Evolutionary conservation across 2,888 invertebrate species (phyloP), one percentile per base, ranked within the genome.

Genomic region (Ichneumoninae sp.): DNA sequence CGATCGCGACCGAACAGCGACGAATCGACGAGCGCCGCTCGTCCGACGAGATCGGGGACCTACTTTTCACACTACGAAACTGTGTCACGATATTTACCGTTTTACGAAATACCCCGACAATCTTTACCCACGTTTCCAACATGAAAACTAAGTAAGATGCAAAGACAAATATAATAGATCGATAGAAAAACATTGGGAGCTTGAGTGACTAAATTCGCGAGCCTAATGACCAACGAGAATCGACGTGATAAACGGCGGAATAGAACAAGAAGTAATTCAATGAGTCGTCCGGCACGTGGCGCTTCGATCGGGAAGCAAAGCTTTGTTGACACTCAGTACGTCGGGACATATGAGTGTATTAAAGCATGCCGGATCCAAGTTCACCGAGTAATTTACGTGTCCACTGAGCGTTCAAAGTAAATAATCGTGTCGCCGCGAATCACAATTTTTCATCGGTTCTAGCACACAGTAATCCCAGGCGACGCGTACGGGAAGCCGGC

Each of bases 61-160:
- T 81, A 81, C 81, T 81, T 81, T 75, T 81, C 69, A 66, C 72
- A 79, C 52, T 54, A 44, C n/a, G 70, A 47, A 65, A 69, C 68
- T 44, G 60, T 69, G 60, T 69, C 69, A 60, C 62, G 65, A 75
- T 75, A 75, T 75, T 75, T 65, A 75, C 62, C 75, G 75, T 65
- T 52, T 75, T 36, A 66, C 50, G 26, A 47, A 62, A 75, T 47
- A 33, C 10, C 22, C 33, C 16, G 50, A 66, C 40, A 52, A n/a
- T 1, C 19, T 1, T 72, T 57, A n/a, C 10, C 26, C 13, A 30
- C 26, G 30, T 74, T 47, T 44, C 10, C 5, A 62, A 19, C 47
- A 19, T 1, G 54, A 54, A 54, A 54, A 54, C 19, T 8, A 54
- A 54, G 8, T 8, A 8, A 52, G n/a, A 2, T n/a, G 19, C 7